Percentiles rank a stretch among this genome's conserved stretches.
These are phyloP conservation scores for Toxonevra muliebris DNA, from an alignment of 2,888 invertebrate species.

Conservation along the genomic window DNA sequence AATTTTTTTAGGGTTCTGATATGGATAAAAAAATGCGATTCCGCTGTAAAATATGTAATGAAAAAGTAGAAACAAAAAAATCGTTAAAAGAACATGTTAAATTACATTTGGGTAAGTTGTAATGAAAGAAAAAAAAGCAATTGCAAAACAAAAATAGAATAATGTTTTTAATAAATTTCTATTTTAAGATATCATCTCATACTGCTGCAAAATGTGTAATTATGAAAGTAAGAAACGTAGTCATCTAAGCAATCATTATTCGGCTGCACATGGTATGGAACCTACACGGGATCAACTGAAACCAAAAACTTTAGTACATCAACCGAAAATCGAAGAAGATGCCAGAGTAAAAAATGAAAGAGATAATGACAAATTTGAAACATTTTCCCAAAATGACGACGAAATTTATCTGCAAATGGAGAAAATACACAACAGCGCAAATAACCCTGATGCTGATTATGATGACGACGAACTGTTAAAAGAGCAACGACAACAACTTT, in stretches of 20 bases:
- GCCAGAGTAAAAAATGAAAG: not conserved
- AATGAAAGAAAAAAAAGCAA: not conserved
- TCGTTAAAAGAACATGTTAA: constrained; percentile 55
- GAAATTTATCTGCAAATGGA: constrained; percentile 19
- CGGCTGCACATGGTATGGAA: constrained; percentile 41
- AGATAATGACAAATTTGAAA: not conserved
- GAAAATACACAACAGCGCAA: constrained; percentile 16
- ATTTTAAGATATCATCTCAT: constrained; percentile 46
- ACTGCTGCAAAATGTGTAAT: constrained; percentile 50
- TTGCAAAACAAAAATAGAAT: not conserved
- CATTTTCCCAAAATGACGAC: constrained; percentile 7
- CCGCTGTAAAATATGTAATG: constrained; percentile 56
- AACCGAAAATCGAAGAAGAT: no score
- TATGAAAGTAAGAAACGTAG: constrained; percentile 48
- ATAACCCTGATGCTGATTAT: not conserved
- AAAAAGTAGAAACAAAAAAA: constrained; percentile 46
- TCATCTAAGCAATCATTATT: constrained; percentile 49
- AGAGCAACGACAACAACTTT: constrained; percentile 10
- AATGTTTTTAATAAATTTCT: not conserved
- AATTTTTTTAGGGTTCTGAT: not conserved
- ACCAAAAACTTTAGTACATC: constrained; percentile 33
- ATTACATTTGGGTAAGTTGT: constrained; percentile 50
- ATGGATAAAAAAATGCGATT: constrained; percentile 41
- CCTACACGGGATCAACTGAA: constrained; percentile 43
- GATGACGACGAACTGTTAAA: not conserved